Percentiles rank a stretch among this genome's conserved stretches.
Evolutionary conservation across 1,140 invertebrate species (phyloP).

Genomic region (Pollicipes pollicipes): DNA sequence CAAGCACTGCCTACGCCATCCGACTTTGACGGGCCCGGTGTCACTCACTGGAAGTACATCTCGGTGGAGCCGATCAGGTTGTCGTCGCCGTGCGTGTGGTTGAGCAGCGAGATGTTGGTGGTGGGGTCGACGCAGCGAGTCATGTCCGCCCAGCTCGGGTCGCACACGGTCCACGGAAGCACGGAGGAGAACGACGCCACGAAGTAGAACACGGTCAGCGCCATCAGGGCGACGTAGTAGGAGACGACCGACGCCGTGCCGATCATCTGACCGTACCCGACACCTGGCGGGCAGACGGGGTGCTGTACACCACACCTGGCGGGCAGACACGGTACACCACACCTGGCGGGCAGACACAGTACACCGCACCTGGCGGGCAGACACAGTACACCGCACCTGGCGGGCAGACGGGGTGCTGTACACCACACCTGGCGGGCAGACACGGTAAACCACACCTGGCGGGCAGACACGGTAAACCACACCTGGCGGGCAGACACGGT

Average conservation of each 20-base stretch:
- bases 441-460: too few species aligned
- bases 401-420: too few species aligned
- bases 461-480: too few species aligned
- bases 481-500: neutral
- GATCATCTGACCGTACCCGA: constrained; percentile 28
- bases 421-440: too few species aligned
- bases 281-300: constrained; percentile 19
- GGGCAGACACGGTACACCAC: neutral
- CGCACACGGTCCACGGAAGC: constrained; percentile 25
- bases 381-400: too few species aligned
- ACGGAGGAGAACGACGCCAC: constrained; percentile 23
- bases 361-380: too few species aligned
- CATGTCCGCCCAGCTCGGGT: constrained; percentile 20
- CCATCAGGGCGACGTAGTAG: constrained; percentile 28
- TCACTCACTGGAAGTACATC: constrained; percentile 16
- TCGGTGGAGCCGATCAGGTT: constrained; percentile 19
- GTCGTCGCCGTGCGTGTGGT: constrained; percentile 13
- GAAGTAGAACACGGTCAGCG: constrained; percentile 27
- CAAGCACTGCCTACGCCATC: too few species aligned
- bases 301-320: too few species aligned
- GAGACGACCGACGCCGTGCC: constrained; percentile 23
- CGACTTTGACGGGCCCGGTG: too few species aligned
- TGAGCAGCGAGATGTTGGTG: neutral
- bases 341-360: too few species aligned
- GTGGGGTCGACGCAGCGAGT: neutral